Conservation (phyloP, 2,113 vertebrate species). For the Mustela lutreola region DNA sequence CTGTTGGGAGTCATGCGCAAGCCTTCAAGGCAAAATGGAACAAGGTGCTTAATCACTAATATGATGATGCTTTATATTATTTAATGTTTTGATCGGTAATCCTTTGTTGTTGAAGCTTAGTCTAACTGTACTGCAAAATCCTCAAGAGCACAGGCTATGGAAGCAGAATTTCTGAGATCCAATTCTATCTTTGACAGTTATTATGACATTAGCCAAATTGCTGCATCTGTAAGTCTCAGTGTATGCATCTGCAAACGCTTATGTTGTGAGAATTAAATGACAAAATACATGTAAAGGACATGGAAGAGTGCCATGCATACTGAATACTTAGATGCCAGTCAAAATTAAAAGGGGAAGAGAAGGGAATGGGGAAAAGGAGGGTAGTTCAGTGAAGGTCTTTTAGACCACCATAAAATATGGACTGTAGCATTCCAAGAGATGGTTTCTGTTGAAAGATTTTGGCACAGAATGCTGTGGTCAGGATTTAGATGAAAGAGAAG, state of each 20-base stretch:
- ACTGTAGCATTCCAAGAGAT: background rate
- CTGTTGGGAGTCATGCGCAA: background rate
- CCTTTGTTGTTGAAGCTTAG: background rate
- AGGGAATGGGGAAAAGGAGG: too few species aligned
- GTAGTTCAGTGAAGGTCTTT: background rate
- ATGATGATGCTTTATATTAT: background rate
- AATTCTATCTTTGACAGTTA: background rate
- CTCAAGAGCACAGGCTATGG: background rate
- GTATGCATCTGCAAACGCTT: constrained; percentile 70
- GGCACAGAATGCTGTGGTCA: background rate
- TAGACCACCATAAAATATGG: background rate
- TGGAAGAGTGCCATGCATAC: background rate
- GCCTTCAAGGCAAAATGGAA: background rate
- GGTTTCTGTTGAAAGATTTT: background rate
- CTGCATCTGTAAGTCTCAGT: background rate
- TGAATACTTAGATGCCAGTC: background rate
- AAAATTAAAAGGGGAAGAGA: background rate
- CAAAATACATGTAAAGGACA: constrained; percentile 10
- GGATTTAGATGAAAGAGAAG: background rate
- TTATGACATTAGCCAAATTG: constrained; percentile 27
- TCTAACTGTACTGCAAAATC: background rate
- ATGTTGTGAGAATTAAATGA: constrained; percentile 68
- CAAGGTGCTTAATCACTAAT: background rate
- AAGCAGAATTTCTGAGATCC: background rate
- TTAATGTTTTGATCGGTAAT: background rate